These are phyloP conservation scores for Tipula lateralis DNA, from an alignment of 2,888 invertebrate genomes.

Conservation along the genomic window DNA sequence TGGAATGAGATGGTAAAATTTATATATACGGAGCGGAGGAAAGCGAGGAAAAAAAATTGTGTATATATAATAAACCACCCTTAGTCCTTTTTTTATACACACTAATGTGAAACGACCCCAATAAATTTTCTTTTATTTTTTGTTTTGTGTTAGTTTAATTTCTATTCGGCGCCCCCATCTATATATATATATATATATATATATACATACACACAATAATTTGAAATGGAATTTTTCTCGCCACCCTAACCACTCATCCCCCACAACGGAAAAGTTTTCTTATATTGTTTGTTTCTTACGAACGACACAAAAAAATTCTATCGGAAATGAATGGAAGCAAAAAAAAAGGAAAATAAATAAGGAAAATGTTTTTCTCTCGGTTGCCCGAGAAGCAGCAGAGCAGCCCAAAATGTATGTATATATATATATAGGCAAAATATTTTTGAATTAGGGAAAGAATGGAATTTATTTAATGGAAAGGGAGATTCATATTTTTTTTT, in stretches of 20 bases:
- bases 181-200: neutral
- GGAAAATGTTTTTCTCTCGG: neutral
- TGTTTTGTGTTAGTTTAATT: conserved; percentile 27
- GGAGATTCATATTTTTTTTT: neutral
- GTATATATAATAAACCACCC: neutral
- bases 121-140: conserved; percentile 6
- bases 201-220: neutral
- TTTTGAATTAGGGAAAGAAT: conserved; percentile 24
- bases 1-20: conserved; percentile 2
- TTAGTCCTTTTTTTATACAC: conserved; percentile 14
- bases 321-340: conserved; percentile 19
- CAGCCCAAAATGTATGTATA: neutral
- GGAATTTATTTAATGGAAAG: conserved; percentile 9
- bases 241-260: neutral
- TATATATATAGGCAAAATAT: neutral
- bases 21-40: neutral
- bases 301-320: neutral
- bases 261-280: neutral
- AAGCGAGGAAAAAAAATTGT: neutral
- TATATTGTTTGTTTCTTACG: conserved; percentile 12
- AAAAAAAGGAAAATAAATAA: neutral
- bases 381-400: conserved; percentile 1
- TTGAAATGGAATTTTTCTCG: neutral
- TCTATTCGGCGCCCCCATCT: conserved; percentile 26
- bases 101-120: conserved; percentile 28